Base-by-base conservation (phyloP, 2,888 invertebrate genomes). In the Eristalis arbustorum region DNA sequence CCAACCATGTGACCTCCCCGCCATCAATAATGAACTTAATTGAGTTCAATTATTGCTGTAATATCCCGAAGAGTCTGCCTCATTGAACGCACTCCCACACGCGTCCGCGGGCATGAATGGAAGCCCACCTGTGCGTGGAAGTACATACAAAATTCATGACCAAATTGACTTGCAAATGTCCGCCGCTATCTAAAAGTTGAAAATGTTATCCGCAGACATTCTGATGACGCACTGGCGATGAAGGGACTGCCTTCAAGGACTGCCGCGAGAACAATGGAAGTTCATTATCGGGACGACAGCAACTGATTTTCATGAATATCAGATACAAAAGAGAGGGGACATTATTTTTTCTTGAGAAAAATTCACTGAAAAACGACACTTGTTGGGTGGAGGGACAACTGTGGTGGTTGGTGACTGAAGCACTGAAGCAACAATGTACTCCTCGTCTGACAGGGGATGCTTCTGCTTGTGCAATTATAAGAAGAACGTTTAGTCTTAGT, bases 21-120 rank as follows among this genome's bases (percentile, higher is more conserved):
- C n/a, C 73, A 56, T 49, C 64, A 56, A 73, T 73, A 73, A 73
- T 73, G 25, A 73, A 63, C 63, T 64, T 73, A 63, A 73, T 64
- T 73, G 37, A 61, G 61, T 40, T 71, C 61, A 71, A 71, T 71
- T 72, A 62, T 62, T 62, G 13, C 22, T 23, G 28, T 28, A 63
- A 49, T 28, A 49, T 63, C 72, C 49, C 61, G 18, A 61, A 40
- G 18, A 42, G 37, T 37, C 8, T 71, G n/a, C 37, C 8, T 18
- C 31, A 18, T 8, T 18, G 8, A 49, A 18, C 18, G 18, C 49
- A 18, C n/a, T 2, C 49, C 18, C 49, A 2, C n/a, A n/a, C 31
- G 10, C 31, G 8, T 31, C 31, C 31, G 10, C 8, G 8, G 31
- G 5, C 6, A 6, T 34, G 31, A 13, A 14, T 23, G 18, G 42